These are phyloP conservation scores for Ips typographus DNA, from an alignment of 1,140 invertebrate species.

Conservation along the genomic window DNA sequence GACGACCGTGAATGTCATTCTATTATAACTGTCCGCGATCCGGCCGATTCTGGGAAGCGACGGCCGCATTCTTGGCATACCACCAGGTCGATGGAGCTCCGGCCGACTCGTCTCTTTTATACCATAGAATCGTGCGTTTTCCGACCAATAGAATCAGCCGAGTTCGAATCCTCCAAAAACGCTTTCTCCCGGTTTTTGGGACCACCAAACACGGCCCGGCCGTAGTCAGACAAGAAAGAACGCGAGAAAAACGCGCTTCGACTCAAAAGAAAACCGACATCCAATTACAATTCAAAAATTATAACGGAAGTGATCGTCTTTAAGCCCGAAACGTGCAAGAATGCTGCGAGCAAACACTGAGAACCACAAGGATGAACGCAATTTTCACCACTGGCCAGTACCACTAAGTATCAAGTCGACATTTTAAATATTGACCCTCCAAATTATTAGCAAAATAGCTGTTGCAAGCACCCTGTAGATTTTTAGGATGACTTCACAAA, in stretches of 20 bases:
- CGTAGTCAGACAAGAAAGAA: constrained; percentile 25
- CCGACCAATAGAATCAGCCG: neutral
- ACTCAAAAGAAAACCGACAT: constrained; percentile 37
- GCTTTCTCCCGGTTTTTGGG: constrained; percentile 21
- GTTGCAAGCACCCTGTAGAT: too few relatives aligned
- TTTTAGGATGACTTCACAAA: too few relatives aligned
- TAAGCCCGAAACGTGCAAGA: constrained; percentile 34
- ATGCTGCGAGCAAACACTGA: constrained; percentile 34
- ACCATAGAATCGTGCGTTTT: neutral
- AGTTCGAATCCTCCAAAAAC: neutral
- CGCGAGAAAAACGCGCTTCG: constrained; percentile 29
- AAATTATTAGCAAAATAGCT: too few relatives aligned
- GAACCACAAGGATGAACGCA: constrained; percentile 24
- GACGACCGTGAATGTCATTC: constrained; percentile 49
- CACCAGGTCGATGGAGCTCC: constrained; percentile 11
- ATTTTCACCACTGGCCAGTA: constrained; percentile 5
- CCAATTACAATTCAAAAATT: constrained; percentile 43
- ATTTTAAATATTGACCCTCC: too few relatives aligned
- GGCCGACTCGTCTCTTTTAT: neutral
- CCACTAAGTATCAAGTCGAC: too few relatives aligned
- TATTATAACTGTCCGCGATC: constrained; percentile 48
- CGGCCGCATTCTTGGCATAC: constrained; percentile 39
- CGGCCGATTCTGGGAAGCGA: constrained; percentile 41
- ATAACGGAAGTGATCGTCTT: constrained; percentile 43
- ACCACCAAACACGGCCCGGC: constrained; percentile 24